A percentile compares a stretch with the other conserved stretches of the same genome.
phyloP scores from a whole-genome alignment of 1,140 invertebrate species.

The Cepaea nemoralis region DNA sequence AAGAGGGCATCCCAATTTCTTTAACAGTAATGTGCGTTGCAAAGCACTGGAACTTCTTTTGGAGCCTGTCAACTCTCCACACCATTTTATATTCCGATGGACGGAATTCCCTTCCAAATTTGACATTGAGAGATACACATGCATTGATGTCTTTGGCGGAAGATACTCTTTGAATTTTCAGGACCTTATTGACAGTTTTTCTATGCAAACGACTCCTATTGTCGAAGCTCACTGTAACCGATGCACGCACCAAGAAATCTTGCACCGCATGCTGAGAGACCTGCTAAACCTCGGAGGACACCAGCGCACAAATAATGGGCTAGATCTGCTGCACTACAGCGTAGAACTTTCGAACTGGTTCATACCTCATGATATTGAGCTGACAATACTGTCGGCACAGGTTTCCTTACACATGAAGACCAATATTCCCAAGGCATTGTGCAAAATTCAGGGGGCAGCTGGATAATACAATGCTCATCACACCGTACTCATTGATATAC shows the following conservation, averaged over 20 bases:
- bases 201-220: neutral
- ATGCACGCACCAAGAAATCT: constrained; percentile 8
- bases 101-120: constrained; percentile 1
- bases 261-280: constrained; percentile 16
- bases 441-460: constrained; percentile 14
- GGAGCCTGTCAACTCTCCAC: constrained; percentile 29
- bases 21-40: constrained; percentile 13
- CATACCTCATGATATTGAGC: constrained; percentile 3
- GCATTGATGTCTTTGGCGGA: constrained; percentile 20
- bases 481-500: neutral
- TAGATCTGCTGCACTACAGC: neutral
- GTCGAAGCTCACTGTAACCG: neutral
- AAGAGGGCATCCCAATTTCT: constrained; percentile 24
- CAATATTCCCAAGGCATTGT: neutral
- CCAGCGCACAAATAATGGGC: neutral
- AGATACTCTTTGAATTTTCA: constrained; percentile 11
- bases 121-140: constrained; percentile 13
- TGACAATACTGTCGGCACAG: neutral
- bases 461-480: neutral
- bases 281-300: neutral
- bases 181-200: neutral
- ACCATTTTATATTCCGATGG: constrained; percentile 27
- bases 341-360: neutral
- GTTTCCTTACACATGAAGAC: neutral
- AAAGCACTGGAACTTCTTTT: constrained; percentile 3